A percentile compares a stretch with the other conserved stretches of the same genome.
Conservation (phyloP, 2,797 vertebrate genomes). For the Antrozous pallidus region DNA sequence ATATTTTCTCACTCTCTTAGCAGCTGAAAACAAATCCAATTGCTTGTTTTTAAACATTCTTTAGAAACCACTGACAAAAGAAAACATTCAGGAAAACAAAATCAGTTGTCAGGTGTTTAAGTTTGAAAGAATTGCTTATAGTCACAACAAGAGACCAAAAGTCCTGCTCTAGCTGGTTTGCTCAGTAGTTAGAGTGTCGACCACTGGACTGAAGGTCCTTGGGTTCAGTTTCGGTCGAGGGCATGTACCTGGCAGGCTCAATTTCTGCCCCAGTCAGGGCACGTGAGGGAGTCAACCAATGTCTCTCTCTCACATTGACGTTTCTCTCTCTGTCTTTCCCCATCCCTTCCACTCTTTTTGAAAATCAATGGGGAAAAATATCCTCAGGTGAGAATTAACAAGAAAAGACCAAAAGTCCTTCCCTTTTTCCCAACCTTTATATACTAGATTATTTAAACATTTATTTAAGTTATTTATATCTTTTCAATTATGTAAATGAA, state of each 20-base stretch:
- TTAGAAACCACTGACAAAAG: background rate
- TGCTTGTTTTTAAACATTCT: background rate
- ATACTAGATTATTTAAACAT: background rate
- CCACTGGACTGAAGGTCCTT: too few species aligned
- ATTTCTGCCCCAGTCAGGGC: too few species aligned
- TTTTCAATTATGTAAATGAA: conserved; percentile 23
- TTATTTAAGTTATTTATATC: background rate
- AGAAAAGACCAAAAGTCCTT: background rate
- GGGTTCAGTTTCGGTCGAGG: too few species aligned
- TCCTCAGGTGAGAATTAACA: background rate
- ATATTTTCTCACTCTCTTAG: background rate
- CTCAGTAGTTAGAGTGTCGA: too few species aligned
- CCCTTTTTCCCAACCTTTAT: background rate
- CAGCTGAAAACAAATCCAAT: background rate
- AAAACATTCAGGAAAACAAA: background rate
- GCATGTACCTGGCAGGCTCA: too few species aligned
- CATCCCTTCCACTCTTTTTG: too few species aligned
- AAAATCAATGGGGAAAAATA: too few species aligned
- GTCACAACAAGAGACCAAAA: background rate
- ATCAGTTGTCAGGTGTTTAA: background rate
- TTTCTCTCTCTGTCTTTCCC: too few species aligned
- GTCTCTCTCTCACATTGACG: too few species aligned
- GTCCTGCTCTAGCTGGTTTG: background rate
- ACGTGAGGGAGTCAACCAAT: too few species aligned
- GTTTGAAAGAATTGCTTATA: background rate